Base-by-base conservation (phyloP, 1,140 invertebrate species). In the Camponotus pennsylvanicus region DNA sequence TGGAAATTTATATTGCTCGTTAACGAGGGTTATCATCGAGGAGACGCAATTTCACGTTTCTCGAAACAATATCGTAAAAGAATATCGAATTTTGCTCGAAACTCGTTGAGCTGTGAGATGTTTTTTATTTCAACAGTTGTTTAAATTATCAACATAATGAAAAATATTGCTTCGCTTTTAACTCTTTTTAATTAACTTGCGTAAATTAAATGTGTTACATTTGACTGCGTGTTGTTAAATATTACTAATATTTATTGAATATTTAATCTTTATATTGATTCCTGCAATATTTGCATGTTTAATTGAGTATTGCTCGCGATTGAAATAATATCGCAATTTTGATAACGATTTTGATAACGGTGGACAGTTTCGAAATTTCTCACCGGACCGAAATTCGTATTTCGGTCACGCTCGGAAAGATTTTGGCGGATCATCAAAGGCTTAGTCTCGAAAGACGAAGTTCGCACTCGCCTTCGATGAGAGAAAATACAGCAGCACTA, bases 351-450 rank as follows among this genome's bases (percentile, higher is more conserved):
- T 27, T 27, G 27, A 27, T 27, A 27, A 27, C 27, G 27, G 57
- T n/a, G 45, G 21, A 15, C 18, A 66, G 37, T 64, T 76, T 9
- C 13, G 32, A 52, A 57, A 66, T 15, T 42, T 49, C 27, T 73
- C 37, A 27, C 0, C n/a, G 11, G 27, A 2, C 27, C 18, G 52
- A 52, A 37, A 21, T 61, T 61, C 64, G 82, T 49, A 92, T 92
- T 92, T 89, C 57, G 80, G 88, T 93, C 91, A 92, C 90, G 92
- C 88, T 63, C 78, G 27, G 57, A 63, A 77, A 67, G 82, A 78
- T 84, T 91, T 89, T 88, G 88, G 82, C 61, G 87, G 90, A 92
- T 92, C 90, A 87, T 85, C 90, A 77, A 85, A 88, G 87, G 87
- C 88, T 92, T 91, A 87, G 84, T 45, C 57, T 37, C 55, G 34